Percentiles rank a stretch among this genome's conserved stretches.
Evolutionary conservation across 2,888 invertebrate genomes (phyloP).

Genomic region (Prosapia bicincta): DNA sequence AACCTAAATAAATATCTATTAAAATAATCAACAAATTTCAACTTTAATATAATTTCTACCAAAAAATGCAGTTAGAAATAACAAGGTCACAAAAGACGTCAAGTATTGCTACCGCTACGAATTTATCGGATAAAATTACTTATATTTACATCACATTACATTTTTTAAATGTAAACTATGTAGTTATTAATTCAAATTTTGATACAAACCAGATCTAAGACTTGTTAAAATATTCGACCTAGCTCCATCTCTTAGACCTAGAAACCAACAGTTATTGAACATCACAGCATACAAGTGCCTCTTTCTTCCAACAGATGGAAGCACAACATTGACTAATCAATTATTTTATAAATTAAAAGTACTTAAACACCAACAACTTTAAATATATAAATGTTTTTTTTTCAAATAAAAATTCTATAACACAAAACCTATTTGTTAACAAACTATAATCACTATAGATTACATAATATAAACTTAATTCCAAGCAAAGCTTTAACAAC

Average conservation of each 20-base stretch:
- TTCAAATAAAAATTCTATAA: not conserved
- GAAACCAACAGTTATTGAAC: conserved; percentile 38
- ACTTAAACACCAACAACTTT: not conserved
- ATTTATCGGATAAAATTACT: no score
- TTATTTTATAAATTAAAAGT: not conserved
- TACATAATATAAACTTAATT: no score
- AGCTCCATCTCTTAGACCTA: conserved; percentile 38
- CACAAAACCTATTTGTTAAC: no score
- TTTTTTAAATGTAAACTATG: not conserved
- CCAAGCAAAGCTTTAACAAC: no score
- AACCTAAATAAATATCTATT: no score
- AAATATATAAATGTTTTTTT: not conserved
- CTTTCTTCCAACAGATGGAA: conserved; percentile 25
- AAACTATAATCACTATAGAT: no score
- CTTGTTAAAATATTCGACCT: conserved; percentile 28
- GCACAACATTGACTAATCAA: conserved; percentile 14
- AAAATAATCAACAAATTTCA: no score
- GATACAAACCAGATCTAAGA: conserved; percentile 17
- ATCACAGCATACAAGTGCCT: conserved; percentile 23
- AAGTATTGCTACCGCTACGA: not conserved
- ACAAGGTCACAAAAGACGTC: not conserved
- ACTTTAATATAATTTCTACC: not conserved
- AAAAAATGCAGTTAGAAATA: not conserved
- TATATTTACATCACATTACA: not conserved
- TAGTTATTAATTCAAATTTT: not conserved